Conservation (phyloP, 2,113 vertebrate genomes). For the Tupaia tana region DNA sequence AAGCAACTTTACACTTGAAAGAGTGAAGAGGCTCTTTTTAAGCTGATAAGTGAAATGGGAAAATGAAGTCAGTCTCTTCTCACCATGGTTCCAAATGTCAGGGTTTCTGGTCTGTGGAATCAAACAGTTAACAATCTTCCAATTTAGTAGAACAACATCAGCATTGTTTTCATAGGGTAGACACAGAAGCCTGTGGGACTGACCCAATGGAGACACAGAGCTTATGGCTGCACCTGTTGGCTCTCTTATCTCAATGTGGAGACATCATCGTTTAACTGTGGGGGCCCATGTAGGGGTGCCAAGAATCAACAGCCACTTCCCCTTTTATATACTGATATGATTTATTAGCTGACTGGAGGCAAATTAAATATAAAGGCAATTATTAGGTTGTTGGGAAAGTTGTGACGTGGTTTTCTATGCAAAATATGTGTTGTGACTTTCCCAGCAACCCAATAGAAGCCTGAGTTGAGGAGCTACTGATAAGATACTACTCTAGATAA, state of each 20-base stretch:
- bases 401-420: no score
- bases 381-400: no score
- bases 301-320: background rate
- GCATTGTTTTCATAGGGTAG: background rate
- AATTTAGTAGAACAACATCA: background rate
- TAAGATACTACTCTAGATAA: background rate
- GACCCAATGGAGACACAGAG: background rate
- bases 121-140: background rate
- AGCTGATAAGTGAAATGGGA: background rate
- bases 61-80: background rate
- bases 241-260: background rate
- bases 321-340: background rate
- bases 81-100: background rate
- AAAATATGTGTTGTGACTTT: no score
- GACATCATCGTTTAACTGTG: background rate
- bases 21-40: background rate
- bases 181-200: background rate
- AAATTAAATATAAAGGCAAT: background rate
- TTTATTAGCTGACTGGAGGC: background rate
- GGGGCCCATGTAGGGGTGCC: background rate
- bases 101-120: background rate
- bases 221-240: no score
- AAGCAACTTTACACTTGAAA: background rate
- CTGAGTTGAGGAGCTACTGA: background rate
- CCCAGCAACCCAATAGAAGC: background rate